These are phyloP conservation scores for Dendronephthya gigantea DNA, from an alignment of 64 coral and sea anemone species.

Conservation along the genomic window DNA sequence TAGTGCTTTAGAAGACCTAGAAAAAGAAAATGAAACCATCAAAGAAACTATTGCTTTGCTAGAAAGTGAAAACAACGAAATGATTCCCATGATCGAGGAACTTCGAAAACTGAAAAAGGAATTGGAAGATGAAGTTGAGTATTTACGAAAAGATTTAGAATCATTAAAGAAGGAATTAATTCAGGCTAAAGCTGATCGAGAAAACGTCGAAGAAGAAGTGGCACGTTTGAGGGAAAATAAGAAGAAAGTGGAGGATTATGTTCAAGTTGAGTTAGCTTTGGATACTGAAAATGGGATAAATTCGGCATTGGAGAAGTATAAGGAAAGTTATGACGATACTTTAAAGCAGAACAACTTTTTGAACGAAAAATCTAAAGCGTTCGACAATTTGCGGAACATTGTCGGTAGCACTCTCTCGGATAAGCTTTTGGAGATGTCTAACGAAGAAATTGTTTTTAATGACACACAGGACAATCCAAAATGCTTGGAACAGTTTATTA, in stretches of 20 bases:
- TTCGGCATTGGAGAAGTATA: background rate
- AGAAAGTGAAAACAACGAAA: constrained; percentile 1
- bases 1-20: background rate
- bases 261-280: background rate
- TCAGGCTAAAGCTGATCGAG: background rate
- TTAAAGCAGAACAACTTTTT: background rate
- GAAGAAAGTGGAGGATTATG: background rate
- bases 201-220: background rate
- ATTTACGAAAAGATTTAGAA: background rate
- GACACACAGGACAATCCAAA: background rate
- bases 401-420: background rate
- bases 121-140: constrained; percentile 8
- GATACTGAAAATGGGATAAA: background rate
- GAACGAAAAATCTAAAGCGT: background rate
- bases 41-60: background rate
- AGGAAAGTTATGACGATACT: background rate
- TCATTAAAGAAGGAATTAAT: background rate
- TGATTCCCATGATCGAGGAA: background rate
- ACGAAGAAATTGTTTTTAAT: background rate
- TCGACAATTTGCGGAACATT: background rate
- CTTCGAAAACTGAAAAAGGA: background rate
- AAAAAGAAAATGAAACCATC: background rate
- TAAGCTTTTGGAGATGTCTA: background rate
- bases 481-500: background rate
- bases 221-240: background rate